phyloP scores from a whole-genome alignment of 2,888 invertebrate genomes.

The Didymodactylos carnosus region DNA sequence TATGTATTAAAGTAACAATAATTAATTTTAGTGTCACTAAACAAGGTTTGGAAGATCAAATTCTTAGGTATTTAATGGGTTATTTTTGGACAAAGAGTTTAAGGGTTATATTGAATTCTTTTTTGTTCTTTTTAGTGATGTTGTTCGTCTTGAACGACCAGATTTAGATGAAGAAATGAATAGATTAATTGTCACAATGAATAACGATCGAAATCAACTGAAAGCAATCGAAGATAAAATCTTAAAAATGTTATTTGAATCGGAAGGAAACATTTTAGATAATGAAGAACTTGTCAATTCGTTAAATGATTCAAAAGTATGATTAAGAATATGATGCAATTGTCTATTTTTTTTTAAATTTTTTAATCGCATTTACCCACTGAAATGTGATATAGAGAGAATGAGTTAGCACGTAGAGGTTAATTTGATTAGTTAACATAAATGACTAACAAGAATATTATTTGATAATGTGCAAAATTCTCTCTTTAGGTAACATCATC shows the following conservation, averaged over 20 bases:
- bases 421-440: constrained; percentile 35
- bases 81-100: background rate
- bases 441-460: constrained; percentile 18
- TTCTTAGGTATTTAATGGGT: constrained; percentile 26
- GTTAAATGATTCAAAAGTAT: constrained; percentile 34
- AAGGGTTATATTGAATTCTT: background rate
- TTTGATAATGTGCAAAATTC: background rate
- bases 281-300: constrained; percentile 35
- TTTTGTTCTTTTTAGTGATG: constrained; percentile 20
- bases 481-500: constrained; percentile 32
- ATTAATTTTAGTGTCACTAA: constrained; percentile 36
- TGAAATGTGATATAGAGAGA: background rate
- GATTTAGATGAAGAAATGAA: constrained; percentile 36
- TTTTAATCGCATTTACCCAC: background rate
- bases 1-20: constrained; percentile 35
- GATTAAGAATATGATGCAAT: constrained; percentile 15
- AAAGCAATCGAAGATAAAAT: constrained; percentile 35
- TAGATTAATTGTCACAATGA: constrained; percentile 33
- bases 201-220: constrained; percentile 34
- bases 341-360: background rate
- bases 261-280: constrained; percentile 36
- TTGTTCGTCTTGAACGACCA: constrained; percentile 33
- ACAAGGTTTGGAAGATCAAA: constrained; percentile 33
- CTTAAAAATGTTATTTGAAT: constrained; percentile 35
- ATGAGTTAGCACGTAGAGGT: too few relatives aligned